Evolutionary conservation across 2,888 invertebrate genomes (phyloP).

Genomic region (Ischnura elegans): DNA sequence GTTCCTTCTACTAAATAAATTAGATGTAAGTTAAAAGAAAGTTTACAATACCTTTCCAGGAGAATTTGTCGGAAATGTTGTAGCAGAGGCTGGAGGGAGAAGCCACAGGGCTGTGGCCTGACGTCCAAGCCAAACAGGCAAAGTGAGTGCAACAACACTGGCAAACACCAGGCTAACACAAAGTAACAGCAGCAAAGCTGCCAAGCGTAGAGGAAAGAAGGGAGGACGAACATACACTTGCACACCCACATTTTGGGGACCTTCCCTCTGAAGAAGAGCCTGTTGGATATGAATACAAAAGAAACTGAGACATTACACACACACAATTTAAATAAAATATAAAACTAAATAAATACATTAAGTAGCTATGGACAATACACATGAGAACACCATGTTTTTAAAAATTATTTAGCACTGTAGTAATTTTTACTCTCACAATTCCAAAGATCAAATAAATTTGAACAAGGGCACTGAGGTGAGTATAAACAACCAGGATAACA

Average conservation of each 20-base stretch:
- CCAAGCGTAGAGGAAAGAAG: slow-evolving; percentile 87
- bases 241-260: slow-evolving; percentile 85
- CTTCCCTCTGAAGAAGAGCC: slow-evolving; percentile 91
- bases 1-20: too few relatives aligned
- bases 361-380: too few relatives aligned
- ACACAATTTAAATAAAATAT: too few relatives aligned
- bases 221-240: slow-evolving; percentile 94
- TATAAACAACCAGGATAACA: too few relatives aligned
- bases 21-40: not conserved
- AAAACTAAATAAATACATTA: too few relatives aligned
- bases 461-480: too few relatives aligned
- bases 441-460: too few relatives aligned
- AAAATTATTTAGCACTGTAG: too few relatives aligned
- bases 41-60: slow-evolving; percentile 37
- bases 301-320: not conserved
- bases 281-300: not conserved
- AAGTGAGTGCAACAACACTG: slow-evolving; percentile 90
- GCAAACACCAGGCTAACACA: slow-evolving; percentile 91
- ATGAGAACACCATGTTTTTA: too few relatives aligned
- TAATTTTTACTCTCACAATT: too few relatives aligned
- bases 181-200: slow-evolving; percentile 85
- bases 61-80: slow-evolving; percentile 55
- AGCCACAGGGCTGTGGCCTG: slow-evolving; percentile 93
- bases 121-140: slow-evolving; percentile 95
- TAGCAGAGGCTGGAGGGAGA: slow-evolving; percentile 76